phyloP scores from a whole-genome alignment of 2,888 invertebrate genomes.

The Periphyllus acericola region DNA sequence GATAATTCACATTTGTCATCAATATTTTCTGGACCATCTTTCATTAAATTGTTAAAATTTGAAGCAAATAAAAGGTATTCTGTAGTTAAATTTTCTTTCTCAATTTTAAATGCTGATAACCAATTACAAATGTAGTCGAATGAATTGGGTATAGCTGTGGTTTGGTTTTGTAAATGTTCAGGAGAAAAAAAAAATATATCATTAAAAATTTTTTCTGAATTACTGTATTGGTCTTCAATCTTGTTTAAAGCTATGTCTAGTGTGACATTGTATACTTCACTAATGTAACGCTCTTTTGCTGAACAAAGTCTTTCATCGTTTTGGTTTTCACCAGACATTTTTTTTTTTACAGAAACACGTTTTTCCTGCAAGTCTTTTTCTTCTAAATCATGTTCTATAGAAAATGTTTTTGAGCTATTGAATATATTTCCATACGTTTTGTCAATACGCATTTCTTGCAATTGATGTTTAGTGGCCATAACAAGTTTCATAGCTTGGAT shows the following conservation, averaged over 20 bases:
- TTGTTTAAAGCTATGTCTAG: constrained; percentile 3
- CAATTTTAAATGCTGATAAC: constrained; percentile 28
- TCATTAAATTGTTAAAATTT: constrained; percentile 11
- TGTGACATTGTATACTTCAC: constrained; percentile 8
- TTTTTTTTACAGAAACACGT: too few species aligned
- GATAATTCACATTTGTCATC: not conserved
- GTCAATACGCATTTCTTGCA: too few species aligned
- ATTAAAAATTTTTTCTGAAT: constrained; percentile 7
- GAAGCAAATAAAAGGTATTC: not conserved
- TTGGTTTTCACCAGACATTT: too few species aligned
- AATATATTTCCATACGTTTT: too few species aligned
- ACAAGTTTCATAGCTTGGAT: too few species aligned
- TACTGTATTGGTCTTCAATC: not conserved
- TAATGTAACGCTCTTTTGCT: too few species aligned
- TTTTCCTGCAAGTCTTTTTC: too few species aligned
- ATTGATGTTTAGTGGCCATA: too few species aligned
- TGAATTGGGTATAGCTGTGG: not conserved
- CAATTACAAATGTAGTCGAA: constrained; percentile 1
- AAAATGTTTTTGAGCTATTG: too few species aligned
- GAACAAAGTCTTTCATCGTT: too few species aligned
- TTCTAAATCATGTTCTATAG: too few species aligned
- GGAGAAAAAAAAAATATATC: constrained; percentile 14
- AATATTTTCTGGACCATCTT: not conserved
- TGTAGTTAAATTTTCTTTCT: not conserved
- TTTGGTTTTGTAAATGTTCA: constrained; percentile 17